Evolutionary conservation across 37 sponge, comb jelly and placozoan species (phyloP).

Genomic region (Lycopodina hypogea): DNA sequence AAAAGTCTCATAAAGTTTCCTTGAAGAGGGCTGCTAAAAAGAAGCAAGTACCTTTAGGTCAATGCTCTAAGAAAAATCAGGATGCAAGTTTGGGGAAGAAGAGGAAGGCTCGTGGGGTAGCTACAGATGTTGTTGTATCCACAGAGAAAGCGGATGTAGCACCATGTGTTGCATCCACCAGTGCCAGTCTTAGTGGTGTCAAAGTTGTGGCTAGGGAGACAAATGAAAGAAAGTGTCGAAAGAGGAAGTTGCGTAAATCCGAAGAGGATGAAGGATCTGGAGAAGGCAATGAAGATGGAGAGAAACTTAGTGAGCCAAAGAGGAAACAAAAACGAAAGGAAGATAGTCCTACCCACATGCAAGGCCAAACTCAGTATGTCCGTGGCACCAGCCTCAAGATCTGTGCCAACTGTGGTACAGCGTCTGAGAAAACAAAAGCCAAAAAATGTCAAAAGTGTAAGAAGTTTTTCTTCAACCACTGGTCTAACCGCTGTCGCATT

Average conservation of each 20-base stretch:
- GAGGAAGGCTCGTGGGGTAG: no score
- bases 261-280: not conserved
- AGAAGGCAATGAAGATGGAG: not conserved
- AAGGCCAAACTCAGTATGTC: not conserved
- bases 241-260: not conserved
- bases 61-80: no score
- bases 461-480: constrained; percentile 40
- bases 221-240: no score
- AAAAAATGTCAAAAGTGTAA: constrained; percentile 57
- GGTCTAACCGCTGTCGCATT: constrained; percentile 30
- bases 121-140: no score
- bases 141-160: no score
- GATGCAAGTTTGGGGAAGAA: no score
- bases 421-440: constrained; percentile 20
- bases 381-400: constrained; percentile 22
- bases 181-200: no score
- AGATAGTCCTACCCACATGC: not conserved
- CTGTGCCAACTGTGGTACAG: constrained; percentile 46
- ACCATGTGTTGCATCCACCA: no score
- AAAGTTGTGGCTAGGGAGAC: no score
- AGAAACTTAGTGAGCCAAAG: not conserved
- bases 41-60: no score
- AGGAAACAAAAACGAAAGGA: not conserved
- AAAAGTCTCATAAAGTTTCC: no score
- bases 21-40: no score